phyloP scores from a whole-genome alignment of 2,113 vertebrate genomes.

The Corythornis cristatus region DNA sequence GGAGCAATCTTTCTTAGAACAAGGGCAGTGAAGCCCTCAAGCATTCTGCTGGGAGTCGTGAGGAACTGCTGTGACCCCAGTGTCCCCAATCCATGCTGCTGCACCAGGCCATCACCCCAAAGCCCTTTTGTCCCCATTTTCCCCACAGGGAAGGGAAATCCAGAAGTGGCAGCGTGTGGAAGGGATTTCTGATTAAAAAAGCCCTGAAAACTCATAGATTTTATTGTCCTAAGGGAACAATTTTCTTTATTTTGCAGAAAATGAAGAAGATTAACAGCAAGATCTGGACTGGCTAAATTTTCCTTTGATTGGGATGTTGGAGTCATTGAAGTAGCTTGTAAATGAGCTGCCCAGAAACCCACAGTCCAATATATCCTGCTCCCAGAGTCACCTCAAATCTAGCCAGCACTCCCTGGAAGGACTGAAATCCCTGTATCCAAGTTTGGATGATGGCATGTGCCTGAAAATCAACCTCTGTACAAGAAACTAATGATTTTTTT shows the following conservation, averaged over 20 bases:
- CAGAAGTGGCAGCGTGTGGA: background rate
- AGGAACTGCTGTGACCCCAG: background rate
- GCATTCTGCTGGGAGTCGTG: background rate
- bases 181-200: background rate
- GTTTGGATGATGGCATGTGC: accelerated
- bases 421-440: background rate
- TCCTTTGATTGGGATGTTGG: accelerated
- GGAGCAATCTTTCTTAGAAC: background rate
- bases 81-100: accelerated
- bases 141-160: background rate
- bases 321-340: background rate
- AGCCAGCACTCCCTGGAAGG: background rate
- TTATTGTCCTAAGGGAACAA: background rate
- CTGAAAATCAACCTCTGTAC: background rate
- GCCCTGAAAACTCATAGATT: background rate
- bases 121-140: background rate
- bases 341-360: background rate
- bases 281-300: background rate
- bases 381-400: background rate
- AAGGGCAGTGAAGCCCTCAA: background rate
- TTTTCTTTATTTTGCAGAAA: background rate
- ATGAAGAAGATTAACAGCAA: background rate
- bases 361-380: background rate
- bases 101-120: background rate
- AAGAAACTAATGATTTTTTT: background rate